Conservation (phyloP, 2,797 vertebrate species). For the Emys orbicularis region DNA sequence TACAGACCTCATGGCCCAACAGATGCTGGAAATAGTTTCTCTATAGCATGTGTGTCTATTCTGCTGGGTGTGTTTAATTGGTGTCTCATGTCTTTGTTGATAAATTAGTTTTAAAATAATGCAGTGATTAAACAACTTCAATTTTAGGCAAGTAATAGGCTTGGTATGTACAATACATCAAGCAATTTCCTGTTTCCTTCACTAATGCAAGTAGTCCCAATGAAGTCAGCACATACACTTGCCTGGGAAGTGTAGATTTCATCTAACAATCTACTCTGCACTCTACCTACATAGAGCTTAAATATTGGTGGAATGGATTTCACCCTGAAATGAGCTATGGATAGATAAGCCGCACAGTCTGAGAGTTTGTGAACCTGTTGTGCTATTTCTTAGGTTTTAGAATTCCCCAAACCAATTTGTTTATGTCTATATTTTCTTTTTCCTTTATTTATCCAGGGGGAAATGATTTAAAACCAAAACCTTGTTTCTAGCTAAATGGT, state of each 20-base stretch:
- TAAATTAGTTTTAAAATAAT: background rate
- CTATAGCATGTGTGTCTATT: background rate
- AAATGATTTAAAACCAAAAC: background rate
- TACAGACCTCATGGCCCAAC: background rate
- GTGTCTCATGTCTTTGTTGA: background rate
- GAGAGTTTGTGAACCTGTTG: background rate
- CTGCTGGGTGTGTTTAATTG: slow-evolving; percentile 1
- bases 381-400: background rate
- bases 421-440: background rate
- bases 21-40: background rate
- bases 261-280: background rate
- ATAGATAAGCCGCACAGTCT: background rate
- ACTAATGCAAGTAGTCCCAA: background rate
- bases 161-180: background rate
- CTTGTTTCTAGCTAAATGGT: background rate
- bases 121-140: background rate
- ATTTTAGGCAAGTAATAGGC: background rate
- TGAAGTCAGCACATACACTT: background rate
- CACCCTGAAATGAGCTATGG: background rate
- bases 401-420: background rate
- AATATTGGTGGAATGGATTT: background rate
- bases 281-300: background rate
- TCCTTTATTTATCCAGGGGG: background rate
- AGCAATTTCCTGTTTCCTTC: background rate
- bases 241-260: background rate